These are phyloP conservation scores for Habroteleia sp. DNA, from an alignment of 2,888 invertebrate genomes.

Conservation along the genomic window DNA sequence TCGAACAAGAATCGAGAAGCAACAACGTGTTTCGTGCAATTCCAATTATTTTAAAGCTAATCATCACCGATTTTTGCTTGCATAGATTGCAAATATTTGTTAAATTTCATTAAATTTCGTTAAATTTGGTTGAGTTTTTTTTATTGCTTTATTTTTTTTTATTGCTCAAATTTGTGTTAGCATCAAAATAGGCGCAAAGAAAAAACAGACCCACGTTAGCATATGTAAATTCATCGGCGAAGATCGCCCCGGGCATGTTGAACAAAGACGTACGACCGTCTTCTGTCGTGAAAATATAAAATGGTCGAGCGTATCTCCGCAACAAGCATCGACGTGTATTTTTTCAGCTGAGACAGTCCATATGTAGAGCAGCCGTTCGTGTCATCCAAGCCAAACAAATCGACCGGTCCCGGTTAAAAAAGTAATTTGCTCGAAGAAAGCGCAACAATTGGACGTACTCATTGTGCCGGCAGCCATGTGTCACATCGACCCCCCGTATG, in stretches of 20 bases:
- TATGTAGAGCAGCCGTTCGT: constrained; percentile 42
- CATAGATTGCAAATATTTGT: too few relatives aligned
- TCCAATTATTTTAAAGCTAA: too few relatives aligned
- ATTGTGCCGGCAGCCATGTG: constrained; percentile 61
- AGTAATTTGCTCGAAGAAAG: constrained; percentile 61
- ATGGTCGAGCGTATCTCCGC: neutral
- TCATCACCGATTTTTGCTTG: too few relatives aligned
- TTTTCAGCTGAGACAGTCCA: constrained; percentile 49
- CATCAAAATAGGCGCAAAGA: too few relatives aligned
- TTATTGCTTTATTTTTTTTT: too few relatives aligned
- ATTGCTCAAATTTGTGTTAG: too few relatives aligned
- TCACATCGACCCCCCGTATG: constrained; percentile 47
- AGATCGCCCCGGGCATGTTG: constrained; percentile 9
- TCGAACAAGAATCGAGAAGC: too few relatives aligned
- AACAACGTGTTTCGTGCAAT: too few relatives aligned
- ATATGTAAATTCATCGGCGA: constrained; percentile 51
- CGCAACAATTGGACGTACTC: constrained; percentile 62
- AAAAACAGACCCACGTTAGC: constrained; percentile 44
- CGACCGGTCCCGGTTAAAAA: constrained; percentile 48
- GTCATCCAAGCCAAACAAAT: constrained; percentile 56
- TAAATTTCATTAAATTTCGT: too few relatives aligned
- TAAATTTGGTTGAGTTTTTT: too few relatives aligned
- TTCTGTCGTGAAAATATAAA: constrained; percentile 20
- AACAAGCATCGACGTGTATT: constrained; percentile 16
- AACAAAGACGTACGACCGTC: constrained; percentile 16